A percentile compares a stretch with the other conserved stretches of the same genome.
These are phyloP conservation scores for Hormiphora californensis DNA, from an alignment of 37 sponge, comb jelly and placozoan species.

Conservation along the genomic window DNA sequence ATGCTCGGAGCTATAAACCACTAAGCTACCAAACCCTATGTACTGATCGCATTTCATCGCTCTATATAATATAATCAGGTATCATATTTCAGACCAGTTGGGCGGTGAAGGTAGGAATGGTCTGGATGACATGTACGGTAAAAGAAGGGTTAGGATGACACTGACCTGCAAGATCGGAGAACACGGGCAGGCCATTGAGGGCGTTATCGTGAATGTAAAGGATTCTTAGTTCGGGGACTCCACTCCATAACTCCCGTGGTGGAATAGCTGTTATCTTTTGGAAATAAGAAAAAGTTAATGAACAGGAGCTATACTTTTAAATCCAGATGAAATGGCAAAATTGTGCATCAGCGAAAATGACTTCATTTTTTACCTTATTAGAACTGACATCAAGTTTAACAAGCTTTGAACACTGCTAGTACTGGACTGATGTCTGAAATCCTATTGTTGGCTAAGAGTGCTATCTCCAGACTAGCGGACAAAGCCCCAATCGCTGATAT, in stretches of 20 bases:
- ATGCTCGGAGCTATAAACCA: too few relatives aligned
- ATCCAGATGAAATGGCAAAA: neutral
- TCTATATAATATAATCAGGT: too few relatives aligned
- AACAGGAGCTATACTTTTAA: neutral
- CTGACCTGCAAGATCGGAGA: constrained; percentile 13
- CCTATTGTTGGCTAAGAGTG: constrained; percentile 62
- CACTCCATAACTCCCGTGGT: constrained; percentile 59
- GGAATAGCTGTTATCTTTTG: constrained; percentile 62
- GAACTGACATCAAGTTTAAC: constrained; percentile 71
- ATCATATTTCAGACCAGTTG: too few relatives aligned
- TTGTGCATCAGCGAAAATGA: too few relatives aligned
- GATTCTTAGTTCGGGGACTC: constrained; percentile 58
- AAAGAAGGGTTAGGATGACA: neutral
- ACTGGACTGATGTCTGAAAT: constrained; percentile 65
- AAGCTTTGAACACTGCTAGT: constrained; percentile 61
- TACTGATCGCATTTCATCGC: too few relatives aligned
- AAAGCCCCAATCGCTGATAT: neutral
- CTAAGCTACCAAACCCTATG: too few relatives aligned
- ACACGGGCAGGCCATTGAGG: constrained; percentile 22
- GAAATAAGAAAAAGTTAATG: neutral
- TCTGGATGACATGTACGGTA: too few relatives aligned
- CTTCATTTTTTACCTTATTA: constrained; percentile 70
- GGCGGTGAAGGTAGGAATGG: too few relatives aligned
- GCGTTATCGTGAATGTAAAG: constrained; percentile 70
- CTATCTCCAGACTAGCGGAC: constrained; percentile 58